A percentile compares a stretch with the other conserved stretches of the same genome.
These are phyloP conservation scores for Sphaerodactylus townsendi DNA, from an alignment of 2,113 vertebrate species.

Conservation along the genomic window DNA sequence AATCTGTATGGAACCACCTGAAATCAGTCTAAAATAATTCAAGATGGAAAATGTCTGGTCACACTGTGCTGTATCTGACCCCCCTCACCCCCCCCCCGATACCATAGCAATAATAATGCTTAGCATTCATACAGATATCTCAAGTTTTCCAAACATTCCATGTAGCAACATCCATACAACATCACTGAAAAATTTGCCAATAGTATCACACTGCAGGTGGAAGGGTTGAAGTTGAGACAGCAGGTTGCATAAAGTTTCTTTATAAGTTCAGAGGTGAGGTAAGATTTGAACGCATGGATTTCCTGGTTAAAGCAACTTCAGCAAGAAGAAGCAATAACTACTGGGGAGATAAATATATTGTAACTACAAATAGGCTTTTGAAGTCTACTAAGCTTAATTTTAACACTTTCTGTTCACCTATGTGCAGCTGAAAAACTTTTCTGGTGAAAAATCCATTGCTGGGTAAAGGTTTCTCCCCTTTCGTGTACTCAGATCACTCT, in stretches of 20 bases:
- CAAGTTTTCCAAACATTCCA: no score
- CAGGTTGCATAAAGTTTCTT: background rate
- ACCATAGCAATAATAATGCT: background rate
- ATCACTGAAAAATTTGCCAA: background rate
- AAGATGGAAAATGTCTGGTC: background rate
- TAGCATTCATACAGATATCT: background rate
- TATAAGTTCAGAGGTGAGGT: no score
- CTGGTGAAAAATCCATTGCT: no score
- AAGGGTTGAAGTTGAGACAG: no score
- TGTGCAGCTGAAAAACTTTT: no score
- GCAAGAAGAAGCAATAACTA: no score
- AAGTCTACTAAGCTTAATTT: background rate
- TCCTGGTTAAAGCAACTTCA: background rate
- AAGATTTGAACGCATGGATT: background rate
- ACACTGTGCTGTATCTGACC: background rate
- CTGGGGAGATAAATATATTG: no score
- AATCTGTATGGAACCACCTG: background rate
- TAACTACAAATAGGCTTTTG: no score
- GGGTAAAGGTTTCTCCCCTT: no score
- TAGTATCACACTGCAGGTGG: background rate
- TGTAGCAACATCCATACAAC: no score
- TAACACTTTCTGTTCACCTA: background rate
- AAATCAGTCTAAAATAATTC: slow-evolving; percentile 9
- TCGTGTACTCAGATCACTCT: no score
- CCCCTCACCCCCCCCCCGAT: background rate